Evolutionary conservation across 2,888 invertebrate genomes (phyloP), one percentile per base, ranked within the genome.

Genomic region (Rotaria socialis): DNA sequence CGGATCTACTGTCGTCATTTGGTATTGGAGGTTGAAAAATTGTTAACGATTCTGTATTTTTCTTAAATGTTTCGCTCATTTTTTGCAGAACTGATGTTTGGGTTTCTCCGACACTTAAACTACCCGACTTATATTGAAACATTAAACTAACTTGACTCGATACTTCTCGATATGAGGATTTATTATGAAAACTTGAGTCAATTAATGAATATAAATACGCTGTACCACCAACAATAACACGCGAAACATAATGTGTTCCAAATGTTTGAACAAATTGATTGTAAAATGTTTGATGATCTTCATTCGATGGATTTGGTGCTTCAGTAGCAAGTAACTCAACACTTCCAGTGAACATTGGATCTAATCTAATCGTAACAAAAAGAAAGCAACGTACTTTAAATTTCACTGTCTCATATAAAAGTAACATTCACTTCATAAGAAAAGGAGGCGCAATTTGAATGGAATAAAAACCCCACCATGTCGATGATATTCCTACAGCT

Each of bases 181-280:
- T 52, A 16, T 52, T 52, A 67, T 67, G 35, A 41, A n/a, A 67
- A 35, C 67, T 67, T 41, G 67, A 35, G 8, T 67, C 35, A 0
- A 80, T 14, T 47, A 80, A 47, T 22, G 80, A n/a, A 35, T 80
- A 80, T 47, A 80, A 8, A 47, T 80, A 14, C 8, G 47, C 47
- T 47, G 47, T 47, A n/a, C 80, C 80, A 80, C 80, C 80, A 24
- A 80, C n/a, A 47, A 80, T 47, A 8, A 80, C n/a, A 24, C 11
- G 24, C 5, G 80, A 80, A n/a, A 80, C 80, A n/a, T 80, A 80
- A 43, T 80, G 80, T 24, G 80, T 80, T 5, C 80, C 80, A 80
- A 19, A 80, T 10, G 43, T 24, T 43, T 43, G 24, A 10, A 80
- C n/a, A n/a, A 80, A 47, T 10, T 47, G 80, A 47, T 80, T 80